Base-by-base conservation (phyloP, 2,797 vertebrate genomes). In the Fistularia commersonii region DNA sequence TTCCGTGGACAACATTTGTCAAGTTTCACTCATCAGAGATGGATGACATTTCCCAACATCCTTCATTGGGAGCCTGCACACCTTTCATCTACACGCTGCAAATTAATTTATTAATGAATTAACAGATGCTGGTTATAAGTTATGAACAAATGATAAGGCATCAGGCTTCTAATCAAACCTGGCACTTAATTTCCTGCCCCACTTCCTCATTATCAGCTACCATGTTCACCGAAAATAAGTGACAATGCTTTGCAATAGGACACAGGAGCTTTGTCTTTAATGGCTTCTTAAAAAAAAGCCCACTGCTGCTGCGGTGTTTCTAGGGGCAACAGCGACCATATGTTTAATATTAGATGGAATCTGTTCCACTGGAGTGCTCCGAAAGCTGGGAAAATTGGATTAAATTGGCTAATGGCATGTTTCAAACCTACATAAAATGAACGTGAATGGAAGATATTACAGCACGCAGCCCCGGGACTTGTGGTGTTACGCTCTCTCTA, bases 321-420 rank as follows among this genome's bases (percentile, higher is more conserved):
- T 64, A 76, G 63, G 76, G 71, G 88, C 81, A 84, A 88, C 80
- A 3, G 37, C 45, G 63, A 77, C 88, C 91, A 92, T 91, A 91
- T 92, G 91, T 92, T 91, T 90, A 88, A 91, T 92, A 91, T 92
- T 91, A 91, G 87, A 85, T 72, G 75, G 87, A 91, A 90, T 90
- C 89, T 89, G 90, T 90, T 91, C 88, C 87, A 88, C 79, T 89
- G 84, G 86, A 90, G 88, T 90, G 86, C 86, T 83, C 81, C 49
- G 79, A 87, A 89, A 91, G 88, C 85, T 85, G 81, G 85, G 85
- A 89, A 89, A 90, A 92, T 91, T 91, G 85, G 87, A 91, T 89
- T 90, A 90, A 91, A 92, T 91, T 92, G 89, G 87, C 88, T 91
- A 91, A 91, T 91, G 85, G 89, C 83, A 90, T 90, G 89, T 91